Evolutionary conservation across 2,888 invertebrate species (phyloP), one percentile per base, ranked within the genome.

Genomic region (Villa cingulata): DNA sequence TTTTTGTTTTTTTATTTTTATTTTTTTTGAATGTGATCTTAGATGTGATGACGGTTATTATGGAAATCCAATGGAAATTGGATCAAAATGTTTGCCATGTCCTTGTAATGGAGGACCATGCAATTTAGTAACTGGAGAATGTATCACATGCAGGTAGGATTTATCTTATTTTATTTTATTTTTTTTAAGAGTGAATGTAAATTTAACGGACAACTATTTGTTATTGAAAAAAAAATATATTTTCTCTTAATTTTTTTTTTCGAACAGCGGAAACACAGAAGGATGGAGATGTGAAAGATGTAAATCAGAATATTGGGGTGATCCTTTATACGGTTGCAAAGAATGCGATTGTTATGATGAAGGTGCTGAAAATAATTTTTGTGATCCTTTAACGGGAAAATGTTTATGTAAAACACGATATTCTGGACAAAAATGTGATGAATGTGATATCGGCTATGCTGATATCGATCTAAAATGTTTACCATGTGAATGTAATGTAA

Each of bases 31-130:
- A 29, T n/a, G n/a, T n/a, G n/a, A n/a, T n/a, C n/a, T n/a, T 57
- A 88, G 87, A 53, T 88, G 88, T 61, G 83, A 83, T 58, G 78
- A 83, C 57, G 89, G 89, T 5, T 89, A 78, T 69, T 91, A 80
- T 72, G 95, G 95, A 3, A 77, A 84, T 51, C 91, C 95, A 0
- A 71, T 74, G 3, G 72, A 74, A 37, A 66, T 76, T 4, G 89
- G 86, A 4, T 80, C 81, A 39, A 73, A 69, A 18, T 92, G 96
- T 62, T 72, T 74, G 57, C 78, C 78, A 0, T 97, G 97, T 67
- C 75, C 78, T 36, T 98, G 97, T 65, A 84, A 81, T 45, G 90
- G 87, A 1, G 86, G 85, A 3, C 83, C 84, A 1, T 90, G 97
- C 70, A 86, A 95, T 67, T 75, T 79, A 37, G 69, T 75, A 55